Evolutionary conservation across 2,797 vertebrate genomes (phyloP), one percentile per base, ranked within the genome.

Genomic region (Centroberyx gerrardi): DNA sequence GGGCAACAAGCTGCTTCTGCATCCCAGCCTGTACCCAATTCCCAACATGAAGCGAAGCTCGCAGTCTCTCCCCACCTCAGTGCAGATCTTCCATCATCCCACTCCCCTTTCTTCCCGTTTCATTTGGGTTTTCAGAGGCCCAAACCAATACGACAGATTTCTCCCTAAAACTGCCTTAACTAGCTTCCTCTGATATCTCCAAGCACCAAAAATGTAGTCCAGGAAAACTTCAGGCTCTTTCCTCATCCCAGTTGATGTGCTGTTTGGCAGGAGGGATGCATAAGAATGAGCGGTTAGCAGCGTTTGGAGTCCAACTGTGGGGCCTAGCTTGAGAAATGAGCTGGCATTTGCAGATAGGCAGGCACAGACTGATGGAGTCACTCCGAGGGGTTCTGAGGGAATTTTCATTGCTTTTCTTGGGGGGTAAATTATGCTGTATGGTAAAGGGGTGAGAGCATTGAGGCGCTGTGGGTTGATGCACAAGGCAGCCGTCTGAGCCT

Each of bases 331-430:
- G 90, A 93, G 87, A 93, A 93, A 94, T 81, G 89, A 92, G 91
- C 91, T 94, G 93, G 89, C 91, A 92, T 92, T 92, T 90, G 77
- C 84, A 93, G 91, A 91, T 90, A 93, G 93, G 91, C 90, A 91
- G 89, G 76, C 83, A 59, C 87, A 90, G 88, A 87, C 83, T 87
- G 91, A 93, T 88, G 84, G 86, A 91, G 87, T 88, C 88, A 76
- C 85, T 89, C 85, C 60, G 80, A 87, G 74, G 75, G 79, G 62
- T 88, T 90, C 84, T 70, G 75, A 87, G 84, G 81, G 71, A 82
- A 86, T 82, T 86, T 89, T 78, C 66, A 46, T 74, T 18, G 56
- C 84, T 87, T 89, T 91, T 86, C 85, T 81, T 80, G 56, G 79
- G 87, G 85, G 88, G 85, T 51, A 87, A 90, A 88, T 87, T 76